These are phyloP conservation scores for Lasaia peninsularis DNA, from an alignment of 1,140 invertebrate genomes.

Conservation along the genomic window DNA sequence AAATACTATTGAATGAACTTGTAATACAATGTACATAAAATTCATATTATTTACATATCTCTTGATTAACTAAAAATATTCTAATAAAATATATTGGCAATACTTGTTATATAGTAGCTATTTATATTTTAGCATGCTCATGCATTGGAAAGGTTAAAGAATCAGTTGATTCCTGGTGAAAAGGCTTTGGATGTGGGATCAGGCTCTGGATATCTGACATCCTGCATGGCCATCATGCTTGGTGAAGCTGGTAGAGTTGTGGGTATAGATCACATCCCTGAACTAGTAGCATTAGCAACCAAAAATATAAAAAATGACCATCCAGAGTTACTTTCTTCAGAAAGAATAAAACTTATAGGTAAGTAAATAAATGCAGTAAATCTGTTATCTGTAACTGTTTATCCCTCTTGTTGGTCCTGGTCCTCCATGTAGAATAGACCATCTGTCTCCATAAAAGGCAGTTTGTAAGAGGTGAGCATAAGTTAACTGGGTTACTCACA, in stretches of 20 bases:
- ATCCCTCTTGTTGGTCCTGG: no score
- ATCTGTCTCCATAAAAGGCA: no score
- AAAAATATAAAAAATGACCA: slow-evolving; percentile 89
- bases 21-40: no score
- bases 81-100: no score
- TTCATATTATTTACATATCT: no score
- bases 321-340: slow-evolving; percentile 81
- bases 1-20: no score
- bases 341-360: slow-evolving; percentile 85
- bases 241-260: slow-evolving; percentile 85
- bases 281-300: slow-evolving; percentile 86
- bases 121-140: slow-evolving; percentile 87
- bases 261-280: slow-evolving; percentile 95
- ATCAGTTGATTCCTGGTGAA: slow-evolving; percentile 88
- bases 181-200: slow-evolving; percentile 96
- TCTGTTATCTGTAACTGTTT: neutral
- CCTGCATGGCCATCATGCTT: slow-evolving; percentile 95
- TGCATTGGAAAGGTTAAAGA: slow-evolving; percentile 92
- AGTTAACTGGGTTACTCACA: no score
- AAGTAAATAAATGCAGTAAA: slow-evolving; percentile 40
- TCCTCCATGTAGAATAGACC: no score
- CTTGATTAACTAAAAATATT: no score
- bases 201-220: slow-evolving; percentile 96
- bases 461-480: no score
- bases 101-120: neutral